phyloP scores from a whole-genome alignment of 2,888 invertebrate species.

The Drosophila bunnanda region DNA sequence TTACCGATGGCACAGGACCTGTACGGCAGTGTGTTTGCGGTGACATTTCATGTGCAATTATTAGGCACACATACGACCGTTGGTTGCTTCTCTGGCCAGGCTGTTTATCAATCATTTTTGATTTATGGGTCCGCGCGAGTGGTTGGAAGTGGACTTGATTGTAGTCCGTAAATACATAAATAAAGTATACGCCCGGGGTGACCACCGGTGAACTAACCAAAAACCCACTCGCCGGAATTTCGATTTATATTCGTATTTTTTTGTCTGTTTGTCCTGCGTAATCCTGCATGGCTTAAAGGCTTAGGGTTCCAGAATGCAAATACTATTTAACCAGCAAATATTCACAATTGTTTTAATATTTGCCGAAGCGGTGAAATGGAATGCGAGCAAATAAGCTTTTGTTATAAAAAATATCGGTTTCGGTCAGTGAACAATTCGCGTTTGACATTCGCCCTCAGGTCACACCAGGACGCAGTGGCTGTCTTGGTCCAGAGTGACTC shows the following conservation, averaged over 20 bases:
- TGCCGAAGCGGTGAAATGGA: conserved; percentile 17
- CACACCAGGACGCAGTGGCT: conserved; percentile 40
- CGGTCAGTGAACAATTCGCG: conserved; percentile 65
- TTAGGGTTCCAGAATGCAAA: conserved; percentile 58
- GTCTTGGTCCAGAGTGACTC: conserved; percentile 15
- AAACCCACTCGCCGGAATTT: conserved; percentile 51
- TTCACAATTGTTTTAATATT: conserved; percentile 46
- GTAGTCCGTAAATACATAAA: conserved; percentile 49
- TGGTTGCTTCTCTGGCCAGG: conserved; percentile 29
- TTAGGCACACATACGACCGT: conserved; percentile 37
- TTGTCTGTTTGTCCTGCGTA: conserved; percentile 31
- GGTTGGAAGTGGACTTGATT: conserved; percentile 43
- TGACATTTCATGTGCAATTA: conserved; percentile 46
- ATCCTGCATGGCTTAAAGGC: conserved; percentile 58
- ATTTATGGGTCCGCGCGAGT: conserved; percentile 59
- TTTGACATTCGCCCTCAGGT: conserved; percentile 31
- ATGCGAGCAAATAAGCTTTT: conserved; percentile 3
- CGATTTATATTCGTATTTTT: conserved; percentile 46
- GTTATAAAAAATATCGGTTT: conserved; percentile 40
- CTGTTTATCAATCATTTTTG: conserved; percentile 78
- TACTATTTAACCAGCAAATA: conserved; percentile 56
- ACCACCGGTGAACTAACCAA: conserved; percentile 32
- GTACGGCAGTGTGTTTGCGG: conserved; percentile 7
- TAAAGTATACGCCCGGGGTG: conserved; percentile 50
- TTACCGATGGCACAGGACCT: conserved; percentile 35